Evolutionary conservation across 2,113 vertebrate species (phyloP), one percentile per base, ranked within the genome.

Genomic region (Illadopsis cleaveri): DNA sequence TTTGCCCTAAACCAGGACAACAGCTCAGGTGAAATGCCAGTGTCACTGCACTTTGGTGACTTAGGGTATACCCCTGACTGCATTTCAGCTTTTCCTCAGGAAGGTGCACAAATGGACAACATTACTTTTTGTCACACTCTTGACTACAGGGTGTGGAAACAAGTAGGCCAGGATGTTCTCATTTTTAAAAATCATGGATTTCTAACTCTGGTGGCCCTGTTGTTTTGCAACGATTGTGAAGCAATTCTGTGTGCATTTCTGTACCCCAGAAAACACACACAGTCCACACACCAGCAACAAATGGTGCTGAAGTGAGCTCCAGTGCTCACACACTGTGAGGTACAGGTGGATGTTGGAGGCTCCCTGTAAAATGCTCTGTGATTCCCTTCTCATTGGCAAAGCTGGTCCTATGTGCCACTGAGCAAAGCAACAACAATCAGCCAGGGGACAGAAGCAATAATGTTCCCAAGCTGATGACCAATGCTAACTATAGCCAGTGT

Each of bases 1-100:
- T 44, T n/a, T n/a, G 40, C 40, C 12, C 40, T 40, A 40, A 40
- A 40, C 13, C 40, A 40, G 40, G 40, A 40, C 40, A 40, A 38
- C 2, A 40, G 53, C 62, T 17, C 42, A 23, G 51, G 4, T 12
- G 8, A 81, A 25, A 20, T 8, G 42, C 24, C n/a, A 23, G 18
- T 2, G 28, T 11, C 40, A 15, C 14, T 30, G 17, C 9, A 12
- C 48, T 51, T 20, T 0, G 0, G 3, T 8, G 42, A 20, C 24
- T 60, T 2, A 42, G 40, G 42, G 21, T 6, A 57, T 40, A 40
- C 22, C 16, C 42, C 71, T 37, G 30, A 5, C 9, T 4, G 19
- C 38, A 9, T 11, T 35, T 27, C 45, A 30, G 38, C 30, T 58
- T 80, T 15, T n/a, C 35, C 81, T 78, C 25, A 71, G 24, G 50